Conservation (phyloP, 2,113 vertebrate species). For the Oreamnos americanus region DNA sequence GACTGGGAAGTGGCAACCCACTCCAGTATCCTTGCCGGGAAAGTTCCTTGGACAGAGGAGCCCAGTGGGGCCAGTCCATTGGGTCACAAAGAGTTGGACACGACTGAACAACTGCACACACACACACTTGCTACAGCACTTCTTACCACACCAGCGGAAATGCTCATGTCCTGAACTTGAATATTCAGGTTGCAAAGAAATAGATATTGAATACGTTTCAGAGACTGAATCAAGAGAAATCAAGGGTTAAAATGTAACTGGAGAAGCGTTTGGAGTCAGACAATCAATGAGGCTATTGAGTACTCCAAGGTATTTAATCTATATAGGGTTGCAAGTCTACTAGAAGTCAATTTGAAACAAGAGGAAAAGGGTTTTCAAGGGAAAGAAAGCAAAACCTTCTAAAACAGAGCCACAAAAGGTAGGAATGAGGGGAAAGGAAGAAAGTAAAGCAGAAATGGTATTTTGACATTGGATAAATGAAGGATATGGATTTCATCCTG, state of each 20-base stretch:
- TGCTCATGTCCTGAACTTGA: not conserved
- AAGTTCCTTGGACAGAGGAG: not conserved
- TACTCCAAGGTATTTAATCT: constrained; percentile 22
- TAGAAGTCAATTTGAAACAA: constrained; percentile 2
- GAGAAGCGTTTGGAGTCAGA: not conserved
- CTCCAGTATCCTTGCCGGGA: not conserved
- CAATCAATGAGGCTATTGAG: constrained; percentile 6
- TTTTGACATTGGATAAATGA: not conserved
- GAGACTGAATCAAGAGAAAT: not conserved
- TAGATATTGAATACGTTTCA: not conserved
- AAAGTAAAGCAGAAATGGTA: not conserved
- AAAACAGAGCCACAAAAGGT: not conserved
- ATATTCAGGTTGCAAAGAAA: not conserved
- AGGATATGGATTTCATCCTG: not conserved
- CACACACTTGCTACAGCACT: not conserved
- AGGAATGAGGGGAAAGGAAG: not conserved
- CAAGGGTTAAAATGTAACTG: not conserved
- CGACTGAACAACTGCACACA: not conserved
- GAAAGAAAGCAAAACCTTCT: not conserved
- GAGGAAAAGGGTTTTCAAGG: not conserved
- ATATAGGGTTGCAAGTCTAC: not conserved
- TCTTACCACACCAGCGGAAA: not conserved
- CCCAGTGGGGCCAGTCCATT: not conserved
- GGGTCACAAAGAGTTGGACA: not conserved
- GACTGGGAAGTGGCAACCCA: not conserved